phyloP scores from a whole-genome alignment of 2,797 vertebrate genomes.

The Mormyrops attenuatus region DNA sequence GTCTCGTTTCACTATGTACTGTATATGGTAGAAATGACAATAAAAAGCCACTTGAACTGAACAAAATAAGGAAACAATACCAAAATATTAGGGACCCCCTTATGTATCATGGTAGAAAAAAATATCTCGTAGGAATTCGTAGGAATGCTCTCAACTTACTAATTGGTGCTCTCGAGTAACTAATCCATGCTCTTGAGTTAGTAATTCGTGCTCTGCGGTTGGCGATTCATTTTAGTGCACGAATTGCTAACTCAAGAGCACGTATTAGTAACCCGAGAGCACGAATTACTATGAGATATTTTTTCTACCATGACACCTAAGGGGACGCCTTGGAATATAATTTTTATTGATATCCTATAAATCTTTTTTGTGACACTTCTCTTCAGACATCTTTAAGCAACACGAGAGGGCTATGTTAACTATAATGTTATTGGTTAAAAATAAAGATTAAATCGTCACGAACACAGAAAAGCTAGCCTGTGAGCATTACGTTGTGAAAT shows the following conservation, averaged over 20 bases:
- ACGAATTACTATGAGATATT: not conserved
- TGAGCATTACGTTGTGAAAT: not conserved
- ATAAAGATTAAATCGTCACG: not conserved
- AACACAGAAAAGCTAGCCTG: not conserved
- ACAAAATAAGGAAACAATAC: not conserved
- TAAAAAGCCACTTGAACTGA: not conserved
- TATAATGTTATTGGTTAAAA: not conserved
- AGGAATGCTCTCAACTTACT: not conserved
- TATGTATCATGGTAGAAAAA: not conserved
- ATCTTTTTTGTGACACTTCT: not conserved
- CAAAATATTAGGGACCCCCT: not conserved
- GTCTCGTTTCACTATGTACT: no score
- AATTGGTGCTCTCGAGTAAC: not conserved
- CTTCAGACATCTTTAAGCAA: not conserved
- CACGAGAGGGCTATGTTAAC: not conserved
- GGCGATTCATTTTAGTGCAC: not conserved
- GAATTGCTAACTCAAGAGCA: not conserved
- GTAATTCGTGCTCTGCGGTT: not conserved
- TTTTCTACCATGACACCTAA: not conserved
- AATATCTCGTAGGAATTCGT: not conserved
- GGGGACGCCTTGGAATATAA: not conserved
- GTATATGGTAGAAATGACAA: no score
- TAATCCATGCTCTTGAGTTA: not conserved
- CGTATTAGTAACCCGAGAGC: not conserved
- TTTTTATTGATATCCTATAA: not conserved